phyloP scores from a whole-genome alignment of 2,797 vertebrate species.

The Rhadinocentrus ornatus region DNA sequence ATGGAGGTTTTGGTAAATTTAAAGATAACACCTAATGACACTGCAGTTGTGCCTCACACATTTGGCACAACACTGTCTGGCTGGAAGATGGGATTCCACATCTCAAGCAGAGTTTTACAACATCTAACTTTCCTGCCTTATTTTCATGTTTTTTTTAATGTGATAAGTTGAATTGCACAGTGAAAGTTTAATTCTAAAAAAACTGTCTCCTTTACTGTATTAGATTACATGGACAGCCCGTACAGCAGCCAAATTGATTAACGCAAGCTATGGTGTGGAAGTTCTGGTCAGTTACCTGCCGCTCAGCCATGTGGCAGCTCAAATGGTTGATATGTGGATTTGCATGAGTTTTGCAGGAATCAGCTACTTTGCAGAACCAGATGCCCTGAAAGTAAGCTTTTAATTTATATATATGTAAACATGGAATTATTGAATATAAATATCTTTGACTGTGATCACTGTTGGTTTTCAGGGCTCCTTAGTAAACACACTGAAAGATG shows the following conservation, averaged over 20 bases:
- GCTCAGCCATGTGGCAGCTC: slow-evolving; percentile 84
- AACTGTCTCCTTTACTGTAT: not conserved
- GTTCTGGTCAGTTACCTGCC: slow-evolving; percentile 84
- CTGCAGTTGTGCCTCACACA: too few species aligned
- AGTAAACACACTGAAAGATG: slow-evolving; percentile 80
- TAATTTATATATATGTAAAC: not conserved
- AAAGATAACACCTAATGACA: too few species aligned
- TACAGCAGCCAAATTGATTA: slow-evolving; percentile 8
- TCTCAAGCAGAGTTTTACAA: slow-evolving; percentile 1
- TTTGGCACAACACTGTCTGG: too few species aligned
- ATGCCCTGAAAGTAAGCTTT: slow-evolving; percentile 82
- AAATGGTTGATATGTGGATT: slow-evolving; percentile 86
- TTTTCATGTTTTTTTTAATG: not conserved
- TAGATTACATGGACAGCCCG: slow-evolving; percentile 84
- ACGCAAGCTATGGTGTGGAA: slow-evolving; percentile 50
- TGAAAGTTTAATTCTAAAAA: not conserved
- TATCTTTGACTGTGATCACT: not conserved
- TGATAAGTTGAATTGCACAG: not conserved
- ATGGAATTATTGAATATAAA: too few species aligned
- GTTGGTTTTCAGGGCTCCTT: slow-evolving; percentile 77
- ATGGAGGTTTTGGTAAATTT: too few species aligned
- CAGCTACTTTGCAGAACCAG: slow-evolving; percentile 82
- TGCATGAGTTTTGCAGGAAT: slow-evolving; percentile 67
- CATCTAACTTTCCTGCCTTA: not conserved
- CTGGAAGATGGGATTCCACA: not conserved